These are phyloP conservation scores for Delphinapterus leucas DNA, from an alignment of 2,113 vertebrate species.

Conservation along the genomic window DNA sequence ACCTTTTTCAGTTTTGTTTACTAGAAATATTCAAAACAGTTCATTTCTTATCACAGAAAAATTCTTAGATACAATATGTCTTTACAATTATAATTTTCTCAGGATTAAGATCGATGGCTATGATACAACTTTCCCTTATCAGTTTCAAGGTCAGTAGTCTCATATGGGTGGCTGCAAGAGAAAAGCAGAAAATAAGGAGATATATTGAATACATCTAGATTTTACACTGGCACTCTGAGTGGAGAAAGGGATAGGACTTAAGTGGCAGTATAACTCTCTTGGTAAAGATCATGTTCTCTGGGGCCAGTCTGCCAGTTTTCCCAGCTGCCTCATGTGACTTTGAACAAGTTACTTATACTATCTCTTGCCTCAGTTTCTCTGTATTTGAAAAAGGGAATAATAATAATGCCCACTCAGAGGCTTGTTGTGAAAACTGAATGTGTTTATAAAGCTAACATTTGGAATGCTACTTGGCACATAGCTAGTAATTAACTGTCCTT, in stretches of 20 bases:
- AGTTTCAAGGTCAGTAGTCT: constrained; percentile 11
- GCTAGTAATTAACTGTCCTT: neutral
- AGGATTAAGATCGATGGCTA: neutral
- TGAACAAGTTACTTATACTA: neutral
- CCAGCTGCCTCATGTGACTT: neutral
- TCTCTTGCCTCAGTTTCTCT: neutral
- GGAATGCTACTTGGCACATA: neutral
- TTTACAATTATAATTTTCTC: constrained; percentile 14
- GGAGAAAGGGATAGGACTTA: neutral
- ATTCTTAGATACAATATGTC: neutral
- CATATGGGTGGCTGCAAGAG: neutral
- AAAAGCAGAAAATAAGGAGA: neutral
- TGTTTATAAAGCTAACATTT: neutral
- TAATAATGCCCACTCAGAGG: neutral
- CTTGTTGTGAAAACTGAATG: neutral
- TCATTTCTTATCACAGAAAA: neutral
- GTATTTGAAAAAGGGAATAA: neutral
- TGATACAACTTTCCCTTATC: neutral
- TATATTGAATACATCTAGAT: neutral
- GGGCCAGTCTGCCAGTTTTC: neutral
- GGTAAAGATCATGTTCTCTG: neutral
- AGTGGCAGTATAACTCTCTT: neutral
- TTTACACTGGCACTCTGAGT: neutral
- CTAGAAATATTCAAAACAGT: constrained; percentile 9
- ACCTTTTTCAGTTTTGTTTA: neutral